phyloP scores from a whole-genome alignment of 1,140 invertebrate species.

The Oedothorax gibbosus region DNA sequence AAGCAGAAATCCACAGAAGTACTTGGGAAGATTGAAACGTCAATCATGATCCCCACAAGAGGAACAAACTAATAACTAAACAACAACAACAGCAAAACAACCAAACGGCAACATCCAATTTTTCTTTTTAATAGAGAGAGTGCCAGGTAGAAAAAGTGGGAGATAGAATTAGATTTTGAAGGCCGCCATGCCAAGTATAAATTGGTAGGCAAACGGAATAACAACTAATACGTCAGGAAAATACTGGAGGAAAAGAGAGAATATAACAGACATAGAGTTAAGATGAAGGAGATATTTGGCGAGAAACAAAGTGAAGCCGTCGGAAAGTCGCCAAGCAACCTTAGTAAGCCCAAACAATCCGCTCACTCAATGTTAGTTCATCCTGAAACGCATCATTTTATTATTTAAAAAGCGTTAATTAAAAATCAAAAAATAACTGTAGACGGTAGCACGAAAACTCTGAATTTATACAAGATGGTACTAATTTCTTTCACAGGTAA shows the following conservation, averaged over 20 bases:
- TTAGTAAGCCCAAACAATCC: no score
- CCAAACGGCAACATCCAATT: slow-evolving; percentile 24
- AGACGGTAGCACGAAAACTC: no score
- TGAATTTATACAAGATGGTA: no score
- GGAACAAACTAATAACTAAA: background rate
- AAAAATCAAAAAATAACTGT: no score
- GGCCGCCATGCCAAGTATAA: slow-evolving; percentile 19
- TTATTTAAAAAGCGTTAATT: no score
- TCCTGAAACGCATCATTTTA: no score
- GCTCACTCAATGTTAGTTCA: no score
- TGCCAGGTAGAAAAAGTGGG: slow-evolving; percentile 20
- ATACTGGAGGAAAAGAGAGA: background rate
- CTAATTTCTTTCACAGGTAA: no score
- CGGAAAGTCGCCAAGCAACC: no score
- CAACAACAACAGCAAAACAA: no score
- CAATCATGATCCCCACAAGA: slow-evolving; percentile 22
- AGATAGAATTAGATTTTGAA: slow-evolving; percentile 47
- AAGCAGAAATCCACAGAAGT: slow-evolving; percentile 42
- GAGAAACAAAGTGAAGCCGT: no score
- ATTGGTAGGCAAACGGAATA: slow-evolving; percentile 44
- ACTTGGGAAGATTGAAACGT: slow-evolving; percentile 55
- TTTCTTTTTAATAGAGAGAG: slow-evolving; percentile 43
- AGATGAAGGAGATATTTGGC: no score
- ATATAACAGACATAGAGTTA: background rate
- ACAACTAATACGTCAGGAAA: slow-evolving; percentile 23